Evolutionary conservation across 2,888 invertebrate genomes (phyloP), one percentile per base, ranked within the genome.

Genomic region (Melipona beecheii): DNA sequence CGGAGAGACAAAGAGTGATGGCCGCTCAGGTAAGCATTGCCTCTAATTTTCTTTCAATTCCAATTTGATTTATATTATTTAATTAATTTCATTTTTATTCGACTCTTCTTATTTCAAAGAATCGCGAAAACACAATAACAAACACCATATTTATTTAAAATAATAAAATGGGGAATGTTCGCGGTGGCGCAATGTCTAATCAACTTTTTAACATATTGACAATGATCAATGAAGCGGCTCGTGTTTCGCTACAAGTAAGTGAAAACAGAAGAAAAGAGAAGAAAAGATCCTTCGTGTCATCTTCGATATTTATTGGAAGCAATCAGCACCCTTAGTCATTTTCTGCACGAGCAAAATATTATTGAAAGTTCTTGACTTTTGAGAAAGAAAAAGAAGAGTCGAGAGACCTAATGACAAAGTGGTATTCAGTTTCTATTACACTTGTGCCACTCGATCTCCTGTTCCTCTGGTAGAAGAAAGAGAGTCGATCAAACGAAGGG

Each of bases 1-100:
- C 98, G 86, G 99, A 99, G 93, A 95, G 99, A 54, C 99, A 99
- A 94, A 95, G 99, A 72, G 99, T 99, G 75, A 99, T 99, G 99
- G 99, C 99, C 0, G 99, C 99, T 11, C 99, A 99, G 97, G 99
- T 98, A 95, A 92, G 74, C 31, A 11, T 13, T 27, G 2, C 21
- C 21, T 21, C 3, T n/a, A 0, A 31, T 31, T 31, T 31, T 11
- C 11, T 21, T 0, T 2, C 15, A n/a, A 36, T 65, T 36, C 17
- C 13, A 4, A 43, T 31, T 27, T 13, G 2, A 62, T 43, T 43
- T 4, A 31, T 62, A 21, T 5, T 5, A 21, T 31, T 68, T 17
- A 0, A 69, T 15, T 19, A 50, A 50, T 24, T 24, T 19, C 19
- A 49, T 68, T 24, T 68, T 13, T 49, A 24, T 68, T 0, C 9